Evolutionary conservation across 2,797 vertebrate species (phyloP), one percentile per base, ranked within the genome.

Genomic region (Anguilla anguilla): DNA sequence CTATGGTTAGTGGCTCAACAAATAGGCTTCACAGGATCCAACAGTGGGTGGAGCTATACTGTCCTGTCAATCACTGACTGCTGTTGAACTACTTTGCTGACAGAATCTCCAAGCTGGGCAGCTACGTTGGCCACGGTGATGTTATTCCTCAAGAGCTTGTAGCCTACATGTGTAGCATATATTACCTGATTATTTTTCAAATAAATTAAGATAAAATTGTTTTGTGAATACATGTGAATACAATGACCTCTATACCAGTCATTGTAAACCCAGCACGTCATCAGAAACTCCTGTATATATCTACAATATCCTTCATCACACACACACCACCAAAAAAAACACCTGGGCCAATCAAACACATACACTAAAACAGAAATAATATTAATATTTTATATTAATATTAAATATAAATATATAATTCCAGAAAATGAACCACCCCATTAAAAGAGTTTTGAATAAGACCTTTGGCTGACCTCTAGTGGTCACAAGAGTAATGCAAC

Each of bases 401-500:
- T 69, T 69, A 43, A 43, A 43, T 43, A 43, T 46, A 46, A 46
- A 46, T n/a, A 28, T 59, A 59, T 17, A 59, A 17, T 15, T 19
- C 15, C 3, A 19, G 17, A 17, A 17, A 59, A 2, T 59, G 17
- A 59, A 72, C n/a, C n/a, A 11, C 13, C 0, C 9, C 28, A 35
- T 6, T n/a, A 67, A 9, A 67, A 6, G 61, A 1, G 61, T 67
- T 61, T 59, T 25, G 17, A 19, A 89, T 6, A 85, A 89, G 10
- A 83, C 7, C 51, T 74, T 87, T 84, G 83, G 82, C 89, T 90
- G 89, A 79, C 89, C 86, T 88, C 90, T 88, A 82, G 49, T 85
- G 90, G 90, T 49, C 61, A 25, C 2, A 85, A 59, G 19, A 25
- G 31, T 43, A 59, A 82, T 61, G 43, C 74, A 46, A 84, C 6